These are phyloP conservation scores for Thymelicus sylvestris DNA, from an alignment of 2,888 invertebrate species.

Conservation along the genomic window DNA sequence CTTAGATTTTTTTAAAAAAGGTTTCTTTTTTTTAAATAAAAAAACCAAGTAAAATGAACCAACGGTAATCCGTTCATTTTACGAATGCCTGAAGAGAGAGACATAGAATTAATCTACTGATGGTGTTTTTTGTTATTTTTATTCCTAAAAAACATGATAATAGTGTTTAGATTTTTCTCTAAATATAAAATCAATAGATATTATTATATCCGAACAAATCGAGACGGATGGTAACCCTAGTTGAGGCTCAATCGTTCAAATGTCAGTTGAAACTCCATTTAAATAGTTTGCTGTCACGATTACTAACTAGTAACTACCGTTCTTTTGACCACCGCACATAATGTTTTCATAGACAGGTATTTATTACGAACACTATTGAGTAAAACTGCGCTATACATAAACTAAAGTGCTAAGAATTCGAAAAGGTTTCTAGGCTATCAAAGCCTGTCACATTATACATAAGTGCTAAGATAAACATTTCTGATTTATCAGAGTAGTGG, in stretches of 20 bases:
- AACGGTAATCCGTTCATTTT: too few species aligned
- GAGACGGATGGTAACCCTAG: background rate
- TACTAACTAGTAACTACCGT: conserved; percentile 12
- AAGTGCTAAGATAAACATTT: background rate
- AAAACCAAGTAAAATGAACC: too few species aligned
- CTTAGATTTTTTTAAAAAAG: too few species aligned
- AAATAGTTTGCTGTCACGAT: conserved; percentile 22
- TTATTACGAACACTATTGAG: conserved; percentile 5
- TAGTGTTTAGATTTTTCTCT: background rate
- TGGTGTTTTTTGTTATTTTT: too few species aligned
- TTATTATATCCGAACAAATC: background rate
- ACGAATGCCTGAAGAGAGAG: too few species aligned
- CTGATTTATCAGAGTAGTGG: background rate
- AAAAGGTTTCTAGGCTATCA: conserved; percentile 1
- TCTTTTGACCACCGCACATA: background rate
- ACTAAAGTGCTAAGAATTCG: background rate
- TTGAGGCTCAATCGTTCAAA: conserved; percentile 31
- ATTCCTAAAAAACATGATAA: too few species aligned
- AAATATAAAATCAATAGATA: background rate
- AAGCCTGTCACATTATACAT: background rate
- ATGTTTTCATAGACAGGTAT: conserved; percentile 9
- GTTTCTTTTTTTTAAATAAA: too few species aligned
- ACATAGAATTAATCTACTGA: too few species aligned
- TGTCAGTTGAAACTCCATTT: conserved; percentile 34
- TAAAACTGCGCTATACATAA: background rate